Percentiles rank a stretch among this genome's conserved stretches.
Conservation (phyloP, 2,888 invertebrate genomes). For the Apotomis betuletana region DNA sequence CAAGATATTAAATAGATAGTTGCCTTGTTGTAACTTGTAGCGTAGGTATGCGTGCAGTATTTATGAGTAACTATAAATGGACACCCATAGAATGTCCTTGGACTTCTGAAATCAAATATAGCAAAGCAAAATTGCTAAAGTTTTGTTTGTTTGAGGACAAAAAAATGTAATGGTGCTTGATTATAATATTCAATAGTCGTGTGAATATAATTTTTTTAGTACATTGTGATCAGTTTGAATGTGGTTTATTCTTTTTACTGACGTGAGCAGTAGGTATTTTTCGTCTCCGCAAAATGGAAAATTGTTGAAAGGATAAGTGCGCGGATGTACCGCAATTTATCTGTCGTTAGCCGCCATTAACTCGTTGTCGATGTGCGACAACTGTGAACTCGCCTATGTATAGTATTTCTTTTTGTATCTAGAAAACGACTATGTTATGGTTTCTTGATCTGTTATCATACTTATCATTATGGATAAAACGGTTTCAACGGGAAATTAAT, state of each 20-base stretch:
- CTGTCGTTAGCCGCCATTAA: constrained; percentile 27
- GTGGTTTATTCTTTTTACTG: neutral
- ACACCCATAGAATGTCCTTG: too few relatives aligned
- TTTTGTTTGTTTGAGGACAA: too few relatives aligned
- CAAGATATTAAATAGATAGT: too few relatives aligned
- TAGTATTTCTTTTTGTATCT: neutral
- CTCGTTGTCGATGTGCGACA: constrained; percentile 34
- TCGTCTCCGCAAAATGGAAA: constrained; percentile 12
- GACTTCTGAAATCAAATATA: neutral
- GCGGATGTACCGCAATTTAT: constrained; percentile 37
- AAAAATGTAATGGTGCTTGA: too few relatives aligned
- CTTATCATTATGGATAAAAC: neutral
- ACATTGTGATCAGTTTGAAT: neutral
- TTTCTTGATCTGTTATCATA: constrained; percentile 25
- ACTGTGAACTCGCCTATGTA: constrained; percentile 27
- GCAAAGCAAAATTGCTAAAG: neutral
- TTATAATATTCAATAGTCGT: too few relatives aligned
- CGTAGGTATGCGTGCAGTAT: too few relatives aligned
- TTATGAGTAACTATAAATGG: too few relatives aligned
- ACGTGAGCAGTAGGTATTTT: constrained; percentile 6
- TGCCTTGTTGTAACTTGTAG: too few relatives aligned
- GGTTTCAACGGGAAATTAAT: neutral
- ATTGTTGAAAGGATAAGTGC: constrained; percentile 25
- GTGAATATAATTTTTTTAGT: too few relatives aligned
- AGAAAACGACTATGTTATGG: neutral